Conservation (phyloP, 1,140 invertebrate species). For the Oreohelix idahoensis region DNA sequence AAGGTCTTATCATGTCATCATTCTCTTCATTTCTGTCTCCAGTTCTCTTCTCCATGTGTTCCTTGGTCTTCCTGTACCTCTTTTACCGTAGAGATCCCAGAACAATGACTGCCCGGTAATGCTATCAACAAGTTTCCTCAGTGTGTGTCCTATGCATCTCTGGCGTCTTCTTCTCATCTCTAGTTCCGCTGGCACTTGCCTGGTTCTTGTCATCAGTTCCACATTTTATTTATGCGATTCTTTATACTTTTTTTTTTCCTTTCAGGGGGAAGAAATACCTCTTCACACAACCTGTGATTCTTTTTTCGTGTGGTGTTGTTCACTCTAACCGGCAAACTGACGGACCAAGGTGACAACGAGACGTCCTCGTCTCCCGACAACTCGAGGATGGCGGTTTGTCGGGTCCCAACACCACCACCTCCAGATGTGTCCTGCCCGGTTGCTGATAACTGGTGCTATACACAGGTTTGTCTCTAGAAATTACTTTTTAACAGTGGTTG, state of each 20-base stretch:
- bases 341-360: constrained; percentile 57
- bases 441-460: constrained; percentile 75
- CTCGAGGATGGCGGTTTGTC: constrained; percentile 65
- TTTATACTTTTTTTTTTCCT: background rate
- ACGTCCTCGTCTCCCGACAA: constrained; percentile 63
- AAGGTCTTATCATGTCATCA: too few species aligned
- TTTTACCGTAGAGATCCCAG: too few species aligned
- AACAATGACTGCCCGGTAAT: too few species aligned
- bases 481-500: background rate
- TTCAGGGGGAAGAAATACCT: background rate
- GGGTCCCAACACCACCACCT: constrained; percentile 68
- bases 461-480: constrained; percentile 63
- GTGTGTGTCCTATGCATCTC: too few species aligned
- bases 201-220: too few species aligned
- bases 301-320: background rate
- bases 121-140: too few species aligned
- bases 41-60: too few species aligned
- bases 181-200: too few species aligned
- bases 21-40: too few species aligned
- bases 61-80: too few species aligned
- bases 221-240: background rate
- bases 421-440: constrained; percentile 72
- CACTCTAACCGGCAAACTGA: constrained; percentile 41
- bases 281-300: background rate
- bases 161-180: too few species aligned